Base-by-base conservation (phyloP, 35 echinoderm and acorn worm genomes). In the Apostichopus parvimensis region DNA sequence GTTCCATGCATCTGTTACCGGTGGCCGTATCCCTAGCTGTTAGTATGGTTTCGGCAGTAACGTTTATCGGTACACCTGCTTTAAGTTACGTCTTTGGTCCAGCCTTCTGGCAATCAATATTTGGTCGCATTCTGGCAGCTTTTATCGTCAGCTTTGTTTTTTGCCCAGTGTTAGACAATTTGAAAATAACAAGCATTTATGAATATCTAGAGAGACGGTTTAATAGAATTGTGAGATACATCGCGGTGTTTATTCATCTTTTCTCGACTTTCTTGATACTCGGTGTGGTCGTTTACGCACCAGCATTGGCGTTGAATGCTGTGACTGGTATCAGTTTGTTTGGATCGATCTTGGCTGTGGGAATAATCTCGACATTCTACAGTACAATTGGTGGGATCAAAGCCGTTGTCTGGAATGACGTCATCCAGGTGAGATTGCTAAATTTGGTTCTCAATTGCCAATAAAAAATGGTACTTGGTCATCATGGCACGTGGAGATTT, bases 311-410 rank as follows among this genome's bases (percentile, higher is more conserved):
- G 4, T 53, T 92, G n/a, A 92, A 70, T 71, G 91, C 91, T 11
- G 91, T 84, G 8, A 92, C 91, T 65, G 91, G 91, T 13, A 23
- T 92, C 34, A 92, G 91, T 52, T 6, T 92, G 6, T 9, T 13
- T 28, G 61, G 66, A 15, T 84, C 91, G 3, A 92, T 84, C 26
- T 5, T 92, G 5, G 56, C 91, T 4, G 60, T 92, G 1, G 91
- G 91, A 45, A 17, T 84, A n/a, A 79, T 83, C 66, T 92, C 53
- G 25, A 92, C 91, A 14, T 92, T 92, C 45, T 92, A 92, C 24
- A 92, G 66, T n/a, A 14, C 91, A 1, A 82, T 92, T 9, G 91
- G 77, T 5, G 77, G 79, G 0, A 92, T 92, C 17, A 84, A 92
- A 54, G 91, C 91, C 6, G 91, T 92, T 23, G 45, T 92, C 2